Conservation (phyloP, 92 coral and sea anemone species). For the Galaxea fascicularis region DNA sequence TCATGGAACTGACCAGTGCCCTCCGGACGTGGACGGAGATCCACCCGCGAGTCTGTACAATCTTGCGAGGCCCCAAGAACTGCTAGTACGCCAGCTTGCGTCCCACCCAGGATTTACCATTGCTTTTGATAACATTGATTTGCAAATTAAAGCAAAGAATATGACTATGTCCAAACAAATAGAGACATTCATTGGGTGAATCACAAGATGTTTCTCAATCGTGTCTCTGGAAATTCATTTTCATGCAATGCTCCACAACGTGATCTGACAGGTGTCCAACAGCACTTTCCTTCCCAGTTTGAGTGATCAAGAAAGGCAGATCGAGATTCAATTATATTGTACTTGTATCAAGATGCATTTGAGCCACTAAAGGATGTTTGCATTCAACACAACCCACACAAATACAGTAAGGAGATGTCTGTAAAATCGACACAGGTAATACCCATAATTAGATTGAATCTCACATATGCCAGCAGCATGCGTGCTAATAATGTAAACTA, state of each 20-base stretch:
- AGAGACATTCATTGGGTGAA: slow-evolving; percentile 53
- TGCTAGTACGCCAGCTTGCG: neutral
- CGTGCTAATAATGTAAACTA: no score
- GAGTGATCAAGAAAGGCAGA: neutral
- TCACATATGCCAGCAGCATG: no score
- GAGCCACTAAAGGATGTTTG: no score
- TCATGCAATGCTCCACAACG: slow-evolving; percentile 19
- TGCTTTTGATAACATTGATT: slow-evolving; percentile 44
- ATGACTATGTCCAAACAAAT: slow-evolving; percentile 34
- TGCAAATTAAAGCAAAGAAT: slow-evolving; percentile 9
- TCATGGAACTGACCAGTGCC: no score
- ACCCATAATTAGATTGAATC: no score
- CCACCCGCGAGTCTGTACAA: no score
- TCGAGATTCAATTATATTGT: slow-evolving; percentile 25
- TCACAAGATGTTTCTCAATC: slow-evolving; percentile 39
- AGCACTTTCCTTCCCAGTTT: slow-evolving; percentile 49
- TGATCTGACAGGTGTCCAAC: slow-evolving; percentile 56
- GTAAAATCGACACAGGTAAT: no score
- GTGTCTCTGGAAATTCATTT: slow-evolving; percentile 47
- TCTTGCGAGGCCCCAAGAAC: no score
- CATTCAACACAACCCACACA: no score
- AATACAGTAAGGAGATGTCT: no score
- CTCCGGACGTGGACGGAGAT: no score
- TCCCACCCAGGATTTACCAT: slow-evolving; percentile 50
- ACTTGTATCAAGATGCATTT: slow-evolving; percentile 52